A percentile compares a stretch with the other conserved stretches of the same genome.
Evolutionary conservation across 1,140 invertebrate genomes (phyloP).

Genomic region (Drusus annulatus): DNA sequence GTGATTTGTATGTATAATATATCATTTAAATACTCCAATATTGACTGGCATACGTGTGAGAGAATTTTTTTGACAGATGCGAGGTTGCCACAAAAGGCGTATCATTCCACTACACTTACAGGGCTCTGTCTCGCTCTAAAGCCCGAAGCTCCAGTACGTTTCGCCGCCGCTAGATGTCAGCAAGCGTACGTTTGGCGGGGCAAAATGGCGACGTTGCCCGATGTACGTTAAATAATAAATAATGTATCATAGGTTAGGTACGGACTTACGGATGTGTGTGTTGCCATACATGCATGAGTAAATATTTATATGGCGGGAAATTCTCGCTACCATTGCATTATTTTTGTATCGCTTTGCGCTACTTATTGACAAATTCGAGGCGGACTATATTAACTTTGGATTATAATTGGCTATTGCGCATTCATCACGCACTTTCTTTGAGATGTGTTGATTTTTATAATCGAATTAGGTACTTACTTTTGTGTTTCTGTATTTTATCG

Average conservation of each 20-base stretch:
- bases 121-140: conserved; percentile 27
- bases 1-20: background rate
- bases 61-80: conserved; percentile 53
- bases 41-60: conserved; percentile 48
- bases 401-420: conserved; percentile 22
- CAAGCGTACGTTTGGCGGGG: background rate
- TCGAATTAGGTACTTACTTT: background rate
- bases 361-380: conserved; percentile 25
- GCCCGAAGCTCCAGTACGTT: conserved; percentile 29
- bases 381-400: background rate
- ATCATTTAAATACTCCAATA: conserved; percentile 25
- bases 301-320: background rate
- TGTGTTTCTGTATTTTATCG: background rate
- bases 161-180: conserved; percentile 33
- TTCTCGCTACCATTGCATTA: conserved; percentile 19
- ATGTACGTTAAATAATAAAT: conserved; percentile 29
- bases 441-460: background rate
- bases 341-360: conserved; percentile 11
- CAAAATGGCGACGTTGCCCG: conserved; percentile 27
- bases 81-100: conserved; percentile 28
- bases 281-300: background rate
- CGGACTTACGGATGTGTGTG: background rate
- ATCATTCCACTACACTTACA: background rate
- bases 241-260: conserved; percentile 7
- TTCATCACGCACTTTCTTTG: background rate